Conservation (phyloP, 2,888 invertebrate genomes). For the Papilio protenor region DNA sequence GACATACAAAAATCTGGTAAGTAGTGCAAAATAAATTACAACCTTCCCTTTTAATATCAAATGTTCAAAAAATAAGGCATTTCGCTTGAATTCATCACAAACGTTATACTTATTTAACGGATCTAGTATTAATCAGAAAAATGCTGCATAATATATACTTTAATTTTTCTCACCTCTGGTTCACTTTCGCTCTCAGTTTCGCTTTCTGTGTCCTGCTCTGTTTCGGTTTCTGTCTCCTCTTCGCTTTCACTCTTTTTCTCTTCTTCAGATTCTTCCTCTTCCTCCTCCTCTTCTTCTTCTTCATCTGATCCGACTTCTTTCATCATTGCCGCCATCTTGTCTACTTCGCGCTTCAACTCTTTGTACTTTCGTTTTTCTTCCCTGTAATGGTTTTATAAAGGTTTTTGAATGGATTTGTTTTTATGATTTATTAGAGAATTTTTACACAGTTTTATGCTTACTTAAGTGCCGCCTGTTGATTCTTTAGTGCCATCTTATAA, state of each 20-base stretch:
- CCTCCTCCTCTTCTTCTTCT: conserved; percentile 87
- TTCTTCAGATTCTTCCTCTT: conserved; percentile 84
- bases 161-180: conserved; percentile 81
- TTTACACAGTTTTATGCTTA: conserved; percentile 55
- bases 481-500: conserved; percentile 91
- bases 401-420: neutral
- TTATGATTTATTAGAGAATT: neutral
- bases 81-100: neutral
- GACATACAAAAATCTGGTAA: no score
- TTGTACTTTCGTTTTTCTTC: conserved; percentile 93
- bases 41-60: no score
- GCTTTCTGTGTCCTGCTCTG: conserved; percentile 87
- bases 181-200: conserved; percentile 87
- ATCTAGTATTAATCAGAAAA: neutral
- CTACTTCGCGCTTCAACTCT: conserved; percentile 93
- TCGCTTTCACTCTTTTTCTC: conserved; percentile 84
- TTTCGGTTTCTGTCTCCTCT: conserved; percentile 86
- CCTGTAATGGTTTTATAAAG: conserved; percentile 61
- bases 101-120: no score
- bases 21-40: no score
- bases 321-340: conserved; percentile 95
- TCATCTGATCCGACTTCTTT: conserved; percentile 90
- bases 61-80: no score
- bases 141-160: neutral
- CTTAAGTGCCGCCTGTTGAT: conserved; percentile 90